phyloP scores from a whole-genome alignment of 2,113 vertebrate genomes.

The Petaurus breviceps region DNA sequence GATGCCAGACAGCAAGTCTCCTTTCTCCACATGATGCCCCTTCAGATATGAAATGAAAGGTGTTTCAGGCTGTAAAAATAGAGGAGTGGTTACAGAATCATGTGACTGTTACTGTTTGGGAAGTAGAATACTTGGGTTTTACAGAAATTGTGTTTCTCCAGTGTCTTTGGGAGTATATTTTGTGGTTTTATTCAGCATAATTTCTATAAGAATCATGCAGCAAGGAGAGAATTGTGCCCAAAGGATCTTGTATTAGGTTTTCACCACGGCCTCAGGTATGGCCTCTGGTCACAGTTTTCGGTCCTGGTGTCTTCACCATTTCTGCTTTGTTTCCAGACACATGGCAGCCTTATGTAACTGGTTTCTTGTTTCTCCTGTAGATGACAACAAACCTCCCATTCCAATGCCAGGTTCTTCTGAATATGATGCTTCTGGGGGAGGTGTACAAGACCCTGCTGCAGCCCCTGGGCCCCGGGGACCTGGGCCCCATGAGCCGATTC shows the following conservation, averaged over 20 bases:
- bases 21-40: not conserved
- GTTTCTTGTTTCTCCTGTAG: slow-evolving; percentile 72
- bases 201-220: not conserved
- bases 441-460: slow-evolving; percentile 86
- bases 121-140: not conserved
- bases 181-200: not conserved
- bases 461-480: slow-evolving; percentile 85
- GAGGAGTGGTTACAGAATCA: not conserved
- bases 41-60: not conserved
- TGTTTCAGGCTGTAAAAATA: not conserved
- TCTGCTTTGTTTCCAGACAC: not conserved
- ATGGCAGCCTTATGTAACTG: rapidly evolving
- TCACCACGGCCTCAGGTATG: not conserved
- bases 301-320: not conserved
- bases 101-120: not conserved
- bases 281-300: not conserved
- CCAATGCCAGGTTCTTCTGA: slow-evolving; percentile 88
- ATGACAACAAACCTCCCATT: slow-evolving; percentile 92
- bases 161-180: not conserved
- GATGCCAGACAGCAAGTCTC: not conserved
- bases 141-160: not conserved
- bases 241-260: not conserved
- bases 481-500: slow-evolving; percentile 88
- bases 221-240: not conserved
- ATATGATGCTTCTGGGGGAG: slow-evolving; percentile 87